Evolutionary conservation across 1,140 invertebrate genomes (phyloP), one percentile per base, ranked within the genome.

Genomic region (Zaprionus ornatus): DNA sequence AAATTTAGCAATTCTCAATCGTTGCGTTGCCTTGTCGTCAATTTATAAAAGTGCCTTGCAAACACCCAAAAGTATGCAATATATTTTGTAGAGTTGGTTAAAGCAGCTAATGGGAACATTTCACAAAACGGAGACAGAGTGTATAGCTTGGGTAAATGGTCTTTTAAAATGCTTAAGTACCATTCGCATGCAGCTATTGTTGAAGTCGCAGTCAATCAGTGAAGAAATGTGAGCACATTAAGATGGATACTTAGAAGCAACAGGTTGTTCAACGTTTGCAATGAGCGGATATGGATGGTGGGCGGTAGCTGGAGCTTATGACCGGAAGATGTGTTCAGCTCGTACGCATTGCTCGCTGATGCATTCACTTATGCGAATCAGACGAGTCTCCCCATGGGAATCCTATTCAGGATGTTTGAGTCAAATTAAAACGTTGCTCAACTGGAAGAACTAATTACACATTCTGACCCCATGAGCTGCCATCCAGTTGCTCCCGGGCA

Each of bases 391-490:
- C 29, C 45, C 13, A 10, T 52, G 6, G 4, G 37, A 32, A n/a
- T 45, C n/a, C 37, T 52, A 7, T 23, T 27, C 55, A 67, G 62
- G 54, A 54, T 57, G 35, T 42, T 29, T 42, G 40, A 40, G 55
- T 32, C 63, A 66, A 66, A 66, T 59, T 57, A 59, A 57, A 73
- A 59, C 19, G 55, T 48, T 71, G 69, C 60, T 27, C 52, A 57
- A 67, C 35, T 73, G 70, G 45, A 67, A 54, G 42, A 66, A 66
- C 48, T 73, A 66, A 59, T 66, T 72, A 72, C 62, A 57, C 40
- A 57, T 56, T 27, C 37, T 23, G 37, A n/a, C 17, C 17, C 37
- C 23, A 59, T 45, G 55, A 68, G 42, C 17, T 27, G 19, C 29
- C 29, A 32, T 32, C 9, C 9, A 32, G 9, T 10, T 32, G 9